Percentiles rank a stretch among this genome's conserved stretches.
Evolutionary conservation across 2,888 invertebrate genomes (phyloP).

Genomic region (Melieria crassipennis): DNA sequence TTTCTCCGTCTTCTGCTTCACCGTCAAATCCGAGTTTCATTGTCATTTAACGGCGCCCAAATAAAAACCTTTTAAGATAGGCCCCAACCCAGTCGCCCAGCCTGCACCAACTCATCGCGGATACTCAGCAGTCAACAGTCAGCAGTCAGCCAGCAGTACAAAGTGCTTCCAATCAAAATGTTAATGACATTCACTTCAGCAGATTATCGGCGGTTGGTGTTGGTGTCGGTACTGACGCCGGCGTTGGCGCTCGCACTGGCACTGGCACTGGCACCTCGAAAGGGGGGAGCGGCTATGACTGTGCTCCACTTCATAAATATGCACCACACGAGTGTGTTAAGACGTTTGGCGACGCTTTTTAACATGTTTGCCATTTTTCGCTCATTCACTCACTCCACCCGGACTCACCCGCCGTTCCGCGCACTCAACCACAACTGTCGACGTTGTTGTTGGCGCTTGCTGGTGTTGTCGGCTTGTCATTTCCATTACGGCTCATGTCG

Average conservation of each 20-base stretch:
- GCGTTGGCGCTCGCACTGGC: too few species aligned
- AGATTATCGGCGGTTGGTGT: conserved; percentile 47
- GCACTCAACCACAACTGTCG: conserved; percentile 20
- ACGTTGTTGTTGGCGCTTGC: conserved; percentile 34
- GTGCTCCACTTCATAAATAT: conserved; percentile 30
- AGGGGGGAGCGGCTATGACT: neutral
- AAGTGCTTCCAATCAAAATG: conserved; percentile 57
- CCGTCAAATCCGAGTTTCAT: neutral
- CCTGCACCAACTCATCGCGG: neutral
- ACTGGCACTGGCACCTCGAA: neutral
- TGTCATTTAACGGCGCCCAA: conserved; percentile 38
- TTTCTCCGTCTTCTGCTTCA: too few species aligned
- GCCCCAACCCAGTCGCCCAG: neutral
- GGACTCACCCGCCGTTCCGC: neutral
- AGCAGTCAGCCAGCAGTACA: conserved; percentile 27
- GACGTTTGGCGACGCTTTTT: conserved; percentile 51
- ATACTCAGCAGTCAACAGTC: neutral
- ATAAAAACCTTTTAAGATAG: conserved; percentile 47
- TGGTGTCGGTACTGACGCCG: neutral
- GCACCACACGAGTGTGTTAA: conserved; percentile 21
- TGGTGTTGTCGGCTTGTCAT: conserved; percentile 58
- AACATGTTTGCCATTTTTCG: conserved; percentile 46
- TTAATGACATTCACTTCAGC: conserved; percentile 65
- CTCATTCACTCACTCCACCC: neutral
- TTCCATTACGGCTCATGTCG: conserved; percentile 61